Percentiles rank a stretch among this genome's conserved stretches.
Evolutionary conservation across 2,797 vertebrate species (phyloP).

Genomic region (Helarctos malayanus): DNA sequence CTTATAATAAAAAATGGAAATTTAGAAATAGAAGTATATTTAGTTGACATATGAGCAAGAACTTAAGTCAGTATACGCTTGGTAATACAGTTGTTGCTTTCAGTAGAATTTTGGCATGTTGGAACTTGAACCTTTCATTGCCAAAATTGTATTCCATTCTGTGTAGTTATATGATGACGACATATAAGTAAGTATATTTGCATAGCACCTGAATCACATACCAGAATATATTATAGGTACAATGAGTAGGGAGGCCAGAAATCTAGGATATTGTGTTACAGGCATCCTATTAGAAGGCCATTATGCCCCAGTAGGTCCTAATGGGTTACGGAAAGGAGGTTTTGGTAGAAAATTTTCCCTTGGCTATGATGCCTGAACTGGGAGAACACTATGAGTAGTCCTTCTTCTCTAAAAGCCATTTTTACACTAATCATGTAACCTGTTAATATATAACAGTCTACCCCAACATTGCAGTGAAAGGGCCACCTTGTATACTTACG

Average conservation of each 20-base stretch:
- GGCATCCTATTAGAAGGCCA: neutral
- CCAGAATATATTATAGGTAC: neutral
- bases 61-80: neutral
- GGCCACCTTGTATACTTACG: neutral
- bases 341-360: neutral
- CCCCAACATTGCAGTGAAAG: neutral
- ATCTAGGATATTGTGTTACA: neutral
- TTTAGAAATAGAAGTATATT: conserved; percentile 12
- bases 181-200: neutral
- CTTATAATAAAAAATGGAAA: neutral
- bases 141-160: conserved; percentile 32
- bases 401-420: conserved; percentile 3
- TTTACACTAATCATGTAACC: neutral
- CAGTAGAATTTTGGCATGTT: conserved; percentile 33
- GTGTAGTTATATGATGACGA: neutral
- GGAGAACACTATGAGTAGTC: neutral
- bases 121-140: conserved; percentile 37
- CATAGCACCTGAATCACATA: neutral
- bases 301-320: neutral
- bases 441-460: conserved; percentile 12
- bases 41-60: neutral
- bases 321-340: neutral
- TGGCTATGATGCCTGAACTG: neutral
- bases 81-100: conserved; percentile 16
- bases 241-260: neutral